Evolutionary conservation across 1,140 invertebrate species (phyloP).

Genomic region (Leguminivora glycinivorella): DNA sequence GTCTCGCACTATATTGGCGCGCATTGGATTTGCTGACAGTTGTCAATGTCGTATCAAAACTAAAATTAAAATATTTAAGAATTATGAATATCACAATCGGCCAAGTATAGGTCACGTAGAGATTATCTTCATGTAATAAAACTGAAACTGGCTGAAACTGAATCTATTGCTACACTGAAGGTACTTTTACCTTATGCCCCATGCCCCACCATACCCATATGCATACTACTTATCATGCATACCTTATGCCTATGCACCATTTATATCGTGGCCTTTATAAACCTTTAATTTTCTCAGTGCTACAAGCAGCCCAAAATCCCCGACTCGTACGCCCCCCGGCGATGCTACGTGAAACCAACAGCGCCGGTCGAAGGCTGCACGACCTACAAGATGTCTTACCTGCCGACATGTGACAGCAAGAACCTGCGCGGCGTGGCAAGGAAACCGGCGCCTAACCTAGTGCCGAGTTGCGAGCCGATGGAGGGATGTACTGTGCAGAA

Average conservation of each 20-base stretch:
- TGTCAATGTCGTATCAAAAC: too few relatives aligned
- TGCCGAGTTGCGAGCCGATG: slow-evolving; percentile 78
- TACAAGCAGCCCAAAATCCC: slow-evolving; percentile 72
- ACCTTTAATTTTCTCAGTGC: slow-evolving; percentile 45
- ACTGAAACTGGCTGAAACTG: too few relatives aligned
- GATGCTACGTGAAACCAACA: slow-evolving; percentile 65
- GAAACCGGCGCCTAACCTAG: slow-evolving; percentile 68
- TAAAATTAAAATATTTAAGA: too few relatives aligned
- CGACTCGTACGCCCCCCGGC: slow-evolving; percentile 64
- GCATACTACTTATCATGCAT: not conserved
- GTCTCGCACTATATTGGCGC: too few relatives aligned
- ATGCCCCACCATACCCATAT: too few relatives aligned
- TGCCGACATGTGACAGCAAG: slow-evolving; percentile 72
- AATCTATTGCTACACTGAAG: too few relatives aligned
- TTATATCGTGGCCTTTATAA: not conserved
- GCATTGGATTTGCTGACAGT: too few relatives aligned
- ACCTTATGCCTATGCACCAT: not conserved
- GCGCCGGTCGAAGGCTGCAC: slow-evolving; percentile 75
- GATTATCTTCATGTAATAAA: too few relatives aligned
- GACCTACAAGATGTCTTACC: slow-evolving; percentile 77
- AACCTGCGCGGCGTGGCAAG: slow-evolving; percentile 63
- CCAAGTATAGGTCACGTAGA: too few relatives aligned
- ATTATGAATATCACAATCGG: too few relatives aligned
- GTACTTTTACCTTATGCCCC: too few relatives aligned
- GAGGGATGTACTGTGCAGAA: slow-evolving; percentile 81